Percentiles rank a stretch among this genome's conserved stretches.
Evolutionary conservation across 1,140 invertebrate species (phyloP).

Genomic region (Stegodyphus mimosarum): DNA sequence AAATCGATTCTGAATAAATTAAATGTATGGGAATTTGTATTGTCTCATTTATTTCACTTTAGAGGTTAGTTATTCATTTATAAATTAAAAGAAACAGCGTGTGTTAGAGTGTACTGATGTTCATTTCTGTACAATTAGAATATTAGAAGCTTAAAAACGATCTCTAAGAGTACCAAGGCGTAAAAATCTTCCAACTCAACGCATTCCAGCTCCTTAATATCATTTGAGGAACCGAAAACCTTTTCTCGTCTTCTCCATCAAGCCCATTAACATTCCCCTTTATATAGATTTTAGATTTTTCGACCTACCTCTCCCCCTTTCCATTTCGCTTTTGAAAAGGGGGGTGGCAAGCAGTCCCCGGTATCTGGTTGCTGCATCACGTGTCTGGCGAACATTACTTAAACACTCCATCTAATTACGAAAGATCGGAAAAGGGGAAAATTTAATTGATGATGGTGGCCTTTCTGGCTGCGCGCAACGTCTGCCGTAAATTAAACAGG

Average conservation of each 20-base stretch:
- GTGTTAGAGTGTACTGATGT: too few relatives aligned
- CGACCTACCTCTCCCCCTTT: slow-evolving; percentile 14
- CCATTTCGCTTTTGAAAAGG: not conserved
- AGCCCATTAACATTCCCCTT: slow-evolving; percentile 57
- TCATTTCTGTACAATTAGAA: too few relatives aligned
- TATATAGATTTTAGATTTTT: slow-evolving; percentile 62
- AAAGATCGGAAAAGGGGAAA: slow-evolving; percentile 60
- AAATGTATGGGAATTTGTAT: too few relatives aligned
- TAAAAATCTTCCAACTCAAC: too few relatives aligned
- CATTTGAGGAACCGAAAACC: not conserved
- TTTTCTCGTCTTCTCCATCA: too few relatives aligned
- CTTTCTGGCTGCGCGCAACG: slow-evolving; percentile 29
- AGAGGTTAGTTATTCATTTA: too few relatives aligned
- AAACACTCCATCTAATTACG: slow-evolving; percentile 61
- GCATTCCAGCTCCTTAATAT: not conserved
- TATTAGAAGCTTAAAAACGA: too few relatives aligned
- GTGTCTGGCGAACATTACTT: slow-evolving; percentile 60
- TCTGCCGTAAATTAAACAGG: slow-evolving; percentile 58
- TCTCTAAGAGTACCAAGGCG: too few relatives aligned
- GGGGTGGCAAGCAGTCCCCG: not conserved
- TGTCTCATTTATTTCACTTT: too few relatives aligned
- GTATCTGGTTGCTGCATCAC: slow-evolving; percentile 57
- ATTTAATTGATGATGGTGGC: slow-evolving; percentile 60
- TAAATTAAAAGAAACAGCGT: too few relatives aligned
- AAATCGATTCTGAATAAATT: too few relatives aligned